Conservation (phyloP, 2,797 vertebrate genomes). For the Smutsia temminckii region DNA sequence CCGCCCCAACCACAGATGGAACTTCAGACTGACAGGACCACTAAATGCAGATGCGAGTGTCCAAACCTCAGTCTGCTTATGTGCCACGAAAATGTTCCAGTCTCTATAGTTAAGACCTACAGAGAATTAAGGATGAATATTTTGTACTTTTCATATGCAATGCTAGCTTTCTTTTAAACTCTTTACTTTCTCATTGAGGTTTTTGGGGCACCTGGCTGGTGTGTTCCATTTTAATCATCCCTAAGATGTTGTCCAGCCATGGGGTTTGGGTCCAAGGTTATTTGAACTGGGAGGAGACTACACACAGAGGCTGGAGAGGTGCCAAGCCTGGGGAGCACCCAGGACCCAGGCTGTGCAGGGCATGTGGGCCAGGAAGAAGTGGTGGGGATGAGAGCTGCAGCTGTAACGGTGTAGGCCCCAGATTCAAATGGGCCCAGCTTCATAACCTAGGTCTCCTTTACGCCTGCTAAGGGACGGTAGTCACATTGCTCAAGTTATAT, state of each 20-base stretch:
- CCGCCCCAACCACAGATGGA: too few species aligned
- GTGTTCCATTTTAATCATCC: background rate
- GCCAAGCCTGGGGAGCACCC: background rate
- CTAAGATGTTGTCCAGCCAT: background rate
- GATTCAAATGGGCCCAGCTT: rapidly evolving
- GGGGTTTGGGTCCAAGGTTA: background rate
- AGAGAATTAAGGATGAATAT: background rate
- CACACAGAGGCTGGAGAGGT: background rate
- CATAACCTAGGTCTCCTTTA: too few species aligned
- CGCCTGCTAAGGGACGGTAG: too few species aligned
- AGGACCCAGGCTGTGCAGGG: too few species aligned
- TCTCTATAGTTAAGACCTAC: background rate
- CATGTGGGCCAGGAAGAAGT: too few species aligned
- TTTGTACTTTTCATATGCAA: background rate
- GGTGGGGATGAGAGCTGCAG: rapidly evolving
- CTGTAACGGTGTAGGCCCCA: rapidly evolving
- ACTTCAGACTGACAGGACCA: background rate
- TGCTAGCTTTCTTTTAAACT: background rate
- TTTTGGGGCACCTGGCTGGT: background rate
- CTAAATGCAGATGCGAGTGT: background rate
- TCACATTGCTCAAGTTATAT: background rate
- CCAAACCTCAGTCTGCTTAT: background rate
- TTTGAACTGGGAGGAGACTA: background rate
- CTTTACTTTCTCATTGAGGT: background rate
- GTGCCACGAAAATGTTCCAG: background rate